These are phyloP conservation scores for Rissa tridactyla DNA, from an alignment of 2,113 vertebrate species.

Conservation along the genomic window DNA sequence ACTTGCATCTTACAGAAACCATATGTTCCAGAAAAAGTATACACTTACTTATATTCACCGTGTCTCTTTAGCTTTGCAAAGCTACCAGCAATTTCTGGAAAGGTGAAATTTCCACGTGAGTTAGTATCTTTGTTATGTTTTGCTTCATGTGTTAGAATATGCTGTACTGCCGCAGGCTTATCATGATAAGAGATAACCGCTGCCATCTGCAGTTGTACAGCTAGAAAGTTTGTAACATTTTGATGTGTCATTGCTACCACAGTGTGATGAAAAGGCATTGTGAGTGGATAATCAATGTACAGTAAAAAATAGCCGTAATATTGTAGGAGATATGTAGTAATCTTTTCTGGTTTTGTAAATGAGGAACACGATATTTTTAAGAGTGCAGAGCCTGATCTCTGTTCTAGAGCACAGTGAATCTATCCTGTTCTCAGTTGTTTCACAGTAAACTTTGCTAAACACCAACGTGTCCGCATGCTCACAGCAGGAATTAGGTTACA, in stretches of 20 bases:
- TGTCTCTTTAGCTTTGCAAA: slow-evolving; percentile 34
- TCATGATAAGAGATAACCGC: neutral
- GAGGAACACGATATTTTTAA: neutral
- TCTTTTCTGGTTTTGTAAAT: neutral
- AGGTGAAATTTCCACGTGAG: neutral
- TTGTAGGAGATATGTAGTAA: neutral
- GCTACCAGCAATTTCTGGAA: neutral
- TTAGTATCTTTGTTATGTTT: neutral
- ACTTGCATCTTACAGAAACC: slow-evolving; percentile 24
- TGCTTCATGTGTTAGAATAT: neutral
- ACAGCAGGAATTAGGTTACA: neutral
- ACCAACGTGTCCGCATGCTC: accelerated
- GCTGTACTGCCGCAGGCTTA: neutral
- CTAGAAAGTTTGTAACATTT: neutral
- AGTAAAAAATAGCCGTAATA: neutral
- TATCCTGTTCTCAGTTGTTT: neutral
- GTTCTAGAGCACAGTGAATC: neutral
- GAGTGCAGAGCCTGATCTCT: neutral
- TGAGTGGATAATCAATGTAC: neutral
- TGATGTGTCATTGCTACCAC: neutral
- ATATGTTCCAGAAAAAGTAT: neutral
- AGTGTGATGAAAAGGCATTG: neutral
- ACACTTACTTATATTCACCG: neutral
- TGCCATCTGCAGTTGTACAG: neutral
- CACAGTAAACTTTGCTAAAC: neutral